Conservation (phyloP, 2,888 invertebrate genomes). For the Plebejus melissa region DNA sequence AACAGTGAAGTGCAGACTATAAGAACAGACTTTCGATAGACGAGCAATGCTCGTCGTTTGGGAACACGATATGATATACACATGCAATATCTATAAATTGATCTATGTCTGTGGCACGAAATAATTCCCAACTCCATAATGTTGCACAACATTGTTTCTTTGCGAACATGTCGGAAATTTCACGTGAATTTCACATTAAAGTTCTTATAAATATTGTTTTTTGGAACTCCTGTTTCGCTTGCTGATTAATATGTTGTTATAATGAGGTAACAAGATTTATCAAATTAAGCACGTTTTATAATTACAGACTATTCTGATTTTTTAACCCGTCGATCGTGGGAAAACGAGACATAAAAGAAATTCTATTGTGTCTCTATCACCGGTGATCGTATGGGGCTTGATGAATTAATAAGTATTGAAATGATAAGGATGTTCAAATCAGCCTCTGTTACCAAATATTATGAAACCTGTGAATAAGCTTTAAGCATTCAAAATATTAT, state of each 20-base stretch:
- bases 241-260: not conserved
- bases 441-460: not conserved
- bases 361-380: too few relatives aligned
- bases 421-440: not conserved
- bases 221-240: not conserved
- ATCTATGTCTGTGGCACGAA: not conserved
- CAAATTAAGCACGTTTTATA: not conserved
- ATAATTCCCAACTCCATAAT: slow-evolving; percentile 6
- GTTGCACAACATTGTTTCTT: slow-evolving; percentile 1
- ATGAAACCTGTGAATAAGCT: too few relatives aligned
- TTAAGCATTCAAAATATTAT: too few relatives aligned
- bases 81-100: too few relatives aligned
- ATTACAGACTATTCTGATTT: not conserved
- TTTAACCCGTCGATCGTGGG: too few relatives aligned
- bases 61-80: too few relatives aligned
- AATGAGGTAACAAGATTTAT: not conserved
- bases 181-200: slow-evolving; percentile 6
- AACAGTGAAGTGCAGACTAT: too few relatives aligned
- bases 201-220: not conserved
- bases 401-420: too few relatives aligned
- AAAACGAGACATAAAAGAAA: too few relatives aligned
- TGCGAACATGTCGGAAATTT: slow-evolving; percentile 3
- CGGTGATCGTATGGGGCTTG: too few relatives aligned
- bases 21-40: too few relatives aligned
- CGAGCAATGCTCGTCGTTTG: too few relatives aligned